These are phyloP conservation scores for Diogma glabrata DNA, from an alignment of 2,888 invertebrate species.

Conservation along the genomic window DNA sequence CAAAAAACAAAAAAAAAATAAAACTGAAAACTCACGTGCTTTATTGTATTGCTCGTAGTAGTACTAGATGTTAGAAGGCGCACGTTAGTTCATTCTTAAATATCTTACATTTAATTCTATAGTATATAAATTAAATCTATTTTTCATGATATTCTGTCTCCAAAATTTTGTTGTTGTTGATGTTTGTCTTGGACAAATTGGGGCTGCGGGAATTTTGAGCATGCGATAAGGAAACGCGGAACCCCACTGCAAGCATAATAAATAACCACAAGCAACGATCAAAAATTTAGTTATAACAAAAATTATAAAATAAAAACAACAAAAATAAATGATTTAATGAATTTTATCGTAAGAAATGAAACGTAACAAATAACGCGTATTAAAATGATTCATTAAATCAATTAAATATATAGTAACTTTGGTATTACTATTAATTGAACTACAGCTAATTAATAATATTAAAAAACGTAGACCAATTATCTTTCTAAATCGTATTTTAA, in stretches of 20 bases:
- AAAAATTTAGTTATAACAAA: slow-evolving; percentile 18
- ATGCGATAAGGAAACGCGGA: slow-evolving; percentile 83
- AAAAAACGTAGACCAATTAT: too few species aligned
- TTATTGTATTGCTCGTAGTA: slow-evolving; percentile 17
- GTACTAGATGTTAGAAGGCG: slow-evolving; percentile 11
- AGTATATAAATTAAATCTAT: too few species aligned
- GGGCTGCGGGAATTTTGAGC: slow-evolving; percentile 47
- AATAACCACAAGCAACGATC: slow-evolving; percentile 26
- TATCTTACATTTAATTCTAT: too few species aligned
- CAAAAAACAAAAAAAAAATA: slow-evolving; percentile 21
- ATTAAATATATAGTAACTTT: too few species aligned
- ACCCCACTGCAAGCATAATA: slow-evolving; percentile 69
- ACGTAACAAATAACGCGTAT: too few species aligned
- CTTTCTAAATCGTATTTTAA: too few species aligned
- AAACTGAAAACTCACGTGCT: slow-evolving; percentile 25
- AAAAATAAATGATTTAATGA: too few species aligned
- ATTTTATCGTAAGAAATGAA: too few species aligned
- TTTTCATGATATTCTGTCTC: slow-evolving; percentile 8
- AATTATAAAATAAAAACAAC: slow-evolving; percentile 6
- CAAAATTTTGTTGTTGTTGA: slow-evolving; percentile 30
- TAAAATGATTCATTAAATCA: too few species aligned
- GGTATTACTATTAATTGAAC: too few species aligned
- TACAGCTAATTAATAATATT: too few species aligned
- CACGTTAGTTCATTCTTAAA: slow-evolving; percentile 18
- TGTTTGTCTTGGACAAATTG: slow-evolving; percentile 41